phyloP scores from a whole-genome alignment of 1,140 invertebrate genomes.

The Cyclina sinensis region DNA sequence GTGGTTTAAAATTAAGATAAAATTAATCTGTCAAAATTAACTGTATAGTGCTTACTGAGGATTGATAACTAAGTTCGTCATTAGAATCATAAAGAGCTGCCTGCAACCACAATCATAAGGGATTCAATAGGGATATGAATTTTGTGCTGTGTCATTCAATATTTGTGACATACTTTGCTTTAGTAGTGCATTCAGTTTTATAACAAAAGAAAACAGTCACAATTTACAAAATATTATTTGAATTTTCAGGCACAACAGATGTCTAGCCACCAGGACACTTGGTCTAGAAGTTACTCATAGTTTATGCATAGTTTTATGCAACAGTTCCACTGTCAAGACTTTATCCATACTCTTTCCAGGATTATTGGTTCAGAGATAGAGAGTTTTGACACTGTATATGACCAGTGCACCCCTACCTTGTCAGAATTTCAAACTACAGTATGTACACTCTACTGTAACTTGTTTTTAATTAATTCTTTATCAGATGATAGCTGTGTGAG shows the following conservation, averaged over 20 bases:
- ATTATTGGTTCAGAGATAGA: not conserved
- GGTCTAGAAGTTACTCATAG: constrained; percentile 21
- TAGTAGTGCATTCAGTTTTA: not conserved
- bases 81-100: no score
- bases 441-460: constrained; percentile 20
- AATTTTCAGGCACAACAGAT: constrained; percentile 58
- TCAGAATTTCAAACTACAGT: constrained; percentile 47
- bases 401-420: constrained; percentile 27
- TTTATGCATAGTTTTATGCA: constrained; percentile 5
- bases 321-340: not conserved
- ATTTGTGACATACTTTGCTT: no score
- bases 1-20: no score
- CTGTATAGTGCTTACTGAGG: no score
- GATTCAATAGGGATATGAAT: no score
- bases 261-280: constrained; percentile 50
- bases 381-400: constrained; percentile 11
- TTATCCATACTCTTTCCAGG: not conserved
- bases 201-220: not conserved
- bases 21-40: no score
- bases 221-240: not conserved
- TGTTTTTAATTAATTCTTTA: not conserved
- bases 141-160: no score
- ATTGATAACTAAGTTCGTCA: no score
- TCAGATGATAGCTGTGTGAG: not conserved
- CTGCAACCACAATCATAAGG: no score